phyloP scores from a whole-genome alignment of 2,888 invertebrate genomes.

The Eupeodes latifasciatus region DNA sequence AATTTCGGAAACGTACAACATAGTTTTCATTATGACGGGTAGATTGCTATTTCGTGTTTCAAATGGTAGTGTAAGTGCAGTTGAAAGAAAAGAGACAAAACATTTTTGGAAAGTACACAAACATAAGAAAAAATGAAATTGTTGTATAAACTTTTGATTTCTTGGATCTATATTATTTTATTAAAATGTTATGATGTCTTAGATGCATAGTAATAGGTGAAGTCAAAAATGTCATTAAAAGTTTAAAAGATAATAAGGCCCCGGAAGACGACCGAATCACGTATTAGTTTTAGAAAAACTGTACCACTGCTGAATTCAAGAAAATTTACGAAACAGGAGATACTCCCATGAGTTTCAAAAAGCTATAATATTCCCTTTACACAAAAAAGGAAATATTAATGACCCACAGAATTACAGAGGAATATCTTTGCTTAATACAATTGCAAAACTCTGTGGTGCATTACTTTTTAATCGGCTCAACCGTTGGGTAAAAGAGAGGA shows the following conservation, averaged over 20 bases:
- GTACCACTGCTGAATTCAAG: neutral
- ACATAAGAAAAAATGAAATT: too few relatives aligned
- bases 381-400: constrained; percentile 16
- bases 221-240: neutral
- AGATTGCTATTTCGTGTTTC: too few relatives aligned
- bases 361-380: constrained; percentile 1
- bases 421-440: constrained; percentile 17
- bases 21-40: too few relatives aligned
- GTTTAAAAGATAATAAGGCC: constrained; percentile 1
- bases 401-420: neutral
- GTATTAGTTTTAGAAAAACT: constrained; percentile 31
- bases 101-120: too few relatives aligned
- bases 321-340: neutral
- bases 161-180: too few relatives aligned
- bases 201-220: neutral
- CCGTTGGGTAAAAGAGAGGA: neutral
- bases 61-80: too few relatives aligned
- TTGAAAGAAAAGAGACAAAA: too few relatives aligned
- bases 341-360: constrained; percentile 22
- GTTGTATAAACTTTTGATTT: too few relatives aligned
- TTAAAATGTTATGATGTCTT: neutral
- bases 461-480: neutral
- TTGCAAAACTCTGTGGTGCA: neutral
- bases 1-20: too few relatives aligned
- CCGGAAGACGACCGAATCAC: constrained; percentile 4